Conservation (phyloP, 2,797 vertebrate genomes). For the Pseudomugil tenellus region DNA sequence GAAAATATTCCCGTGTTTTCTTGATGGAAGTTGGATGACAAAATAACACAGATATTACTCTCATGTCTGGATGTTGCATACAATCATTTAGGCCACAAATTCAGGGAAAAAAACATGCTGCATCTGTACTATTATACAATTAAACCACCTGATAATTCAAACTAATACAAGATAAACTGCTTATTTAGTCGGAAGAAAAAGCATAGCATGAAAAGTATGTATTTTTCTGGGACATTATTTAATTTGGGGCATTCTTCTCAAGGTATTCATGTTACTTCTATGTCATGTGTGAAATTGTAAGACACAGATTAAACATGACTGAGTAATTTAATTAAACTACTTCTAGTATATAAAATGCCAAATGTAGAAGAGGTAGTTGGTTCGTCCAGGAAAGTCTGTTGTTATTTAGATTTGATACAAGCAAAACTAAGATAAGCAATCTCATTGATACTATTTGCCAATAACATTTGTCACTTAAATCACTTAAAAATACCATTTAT, state of each 20-base stretch:
- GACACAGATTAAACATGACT: not conserved
- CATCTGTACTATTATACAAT: not conserved
- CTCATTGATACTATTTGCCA: not conserved
- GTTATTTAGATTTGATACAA: too few relatives aligned
- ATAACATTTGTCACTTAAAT: too few relatives aligned
- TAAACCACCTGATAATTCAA: not conserved
- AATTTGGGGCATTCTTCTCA: not conserved
- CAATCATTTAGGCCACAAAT: not conserved
- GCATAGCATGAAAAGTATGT: not conserved
- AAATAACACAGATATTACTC: not conserved
- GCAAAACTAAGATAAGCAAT: too few relatives aligned
- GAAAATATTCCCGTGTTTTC: not conserved
- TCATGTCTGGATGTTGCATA: not conserved
- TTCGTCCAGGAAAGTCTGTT: too few relatives aligned
- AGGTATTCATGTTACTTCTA: not conserved
- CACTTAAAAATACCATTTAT: not conserved
- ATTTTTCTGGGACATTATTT: not conserved
- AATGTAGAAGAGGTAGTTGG: too few relatives aligned
- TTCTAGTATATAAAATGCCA: too few relatives aligned
- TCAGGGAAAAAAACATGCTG: not conserved
- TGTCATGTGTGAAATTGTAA: not conserved
- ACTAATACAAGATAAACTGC: not conserved
- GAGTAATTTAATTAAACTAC: too few relatives aligned
- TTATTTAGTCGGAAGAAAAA: not conserved
- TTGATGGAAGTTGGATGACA: not conserved